Evolutionary conservation across 2,888 invertebrate genomes (phyloP).

Genomic region (Penaeus monodon): DNA sequence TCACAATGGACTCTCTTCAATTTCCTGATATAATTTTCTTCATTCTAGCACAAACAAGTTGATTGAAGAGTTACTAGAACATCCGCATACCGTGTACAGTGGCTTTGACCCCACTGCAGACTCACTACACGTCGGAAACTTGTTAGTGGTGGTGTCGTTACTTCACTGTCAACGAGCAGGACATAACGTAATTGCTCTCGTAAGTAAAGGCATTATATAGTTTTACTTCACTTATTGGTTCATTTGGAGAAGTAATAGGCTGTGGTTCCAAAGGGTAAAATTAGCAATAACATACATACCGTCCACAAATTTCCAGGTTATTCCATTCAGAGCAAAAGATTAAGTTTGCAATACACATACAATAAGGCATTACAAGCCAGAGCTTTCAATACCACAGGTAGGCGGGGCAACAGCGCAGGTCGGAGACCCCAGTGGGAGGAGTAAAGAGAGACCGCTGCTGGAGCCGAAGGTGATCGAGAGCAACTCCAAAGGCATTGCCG

Average conservation of each 20-base stretch:
- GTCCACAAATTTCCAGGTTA: not conserved
- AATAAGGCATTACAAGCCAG: no score
- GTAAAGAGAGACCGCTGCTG: constrained; percentile 80
- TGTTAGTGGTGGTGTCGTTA: constrained; percentile 89
- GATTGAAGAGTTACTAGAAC: constrained; percentile 10
- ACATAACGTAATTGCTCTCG: constrained; percentile 88
- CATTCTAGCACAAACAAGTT: constrained; percentile 39
- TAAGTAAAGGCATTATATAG: constrained; percentile 70
- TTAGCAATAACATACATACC: no score
- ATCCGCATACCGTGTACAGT: constrained; percentile 87
- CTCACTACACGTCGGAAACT: constrained; percentile 95
- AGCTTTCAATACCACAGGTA: constrained; percentile 73
- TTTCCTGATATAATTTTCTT: not conserved
- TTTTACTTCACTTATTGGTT: no score
- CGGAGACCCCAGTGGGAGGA: constrained; percentile 94
- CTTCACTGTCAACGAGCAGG: constrained; percentile 93
- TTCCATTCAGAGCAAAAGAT: not conserved
- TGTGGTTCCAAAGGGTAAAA: no score
- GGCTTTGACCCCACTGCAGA: constrained; percentile 98
- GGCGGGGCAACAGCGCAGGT: constrained; percentile 96
- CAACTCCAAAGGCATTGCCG: no score
- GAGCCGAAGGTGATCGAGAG: constrained; percentile 75
- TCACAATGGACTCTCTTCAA: not conserved
- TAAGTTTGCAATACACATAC: not conserved
- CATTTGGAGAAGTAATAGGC: no score